Conservation (phyloP, 2,888 invertebrate species). For the Phalera bucephala region DNA sequence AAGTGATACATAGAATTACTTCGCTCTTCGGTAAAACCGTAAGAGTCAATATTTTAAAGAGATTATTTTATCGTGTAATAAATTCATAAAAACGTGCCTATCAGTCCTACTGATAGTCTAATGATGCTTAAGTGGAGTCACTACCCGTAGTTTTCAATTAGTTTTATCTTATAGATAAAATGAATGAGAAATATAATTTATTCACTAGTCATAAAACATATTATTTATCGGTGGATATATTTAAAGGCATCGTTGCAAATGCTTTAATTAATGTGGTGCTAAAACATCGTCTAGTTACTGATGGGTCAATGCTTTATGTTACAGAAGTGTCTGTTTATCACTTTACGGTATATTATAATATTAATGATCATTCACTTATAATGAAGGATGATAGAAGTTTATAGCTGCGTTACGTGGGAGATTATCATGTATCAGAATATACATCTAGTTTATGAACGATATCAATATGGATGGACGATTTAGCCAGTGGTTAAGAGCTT, state of each 20-base stretch:
- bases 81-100: slow-evolving; percentile 9
- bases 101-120: slow-evolving; percentile 7
- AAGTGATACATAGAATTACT: no score
- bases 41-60: not conserved
- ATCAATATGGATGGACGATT: no score
- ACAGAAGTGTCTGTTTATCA: no score
- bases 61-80: not conserved
- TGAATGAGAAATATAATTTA: slow-evolving; percentile 4
- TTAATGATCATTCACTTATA: no score
- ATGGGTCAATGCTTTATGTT: no score
- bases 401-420: no score
- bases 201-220: slow-evolving; percentile 11
- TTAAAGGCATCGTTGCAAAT: slow-evolving; percentile 13
- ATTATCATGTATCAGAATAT: no score
- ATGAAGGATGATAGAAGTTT: no score
- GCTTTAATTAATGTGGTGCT: slow-evolving; percentile 1
- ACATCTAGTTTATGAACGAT: no score
- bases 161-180: slow-evolving; percentile 8
- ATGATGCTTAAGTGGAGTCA: not conserved
- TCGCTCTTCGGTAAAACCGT: no score
- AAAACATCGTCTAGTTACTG: not conserved
- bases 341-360: no score
- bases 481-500: no score
- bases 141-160: slow-evolving; percentile 2
- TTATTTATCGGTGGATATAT: slow-evolving; percentile 16